A percentile compares a stretch with the other conserved stretches of the same genome.
These are phyloP conservation scores for Podarcis lilfordi DNA, from an alignment of 2,797 vertebrate genomes.

Conservation along the genomic window DNA sequence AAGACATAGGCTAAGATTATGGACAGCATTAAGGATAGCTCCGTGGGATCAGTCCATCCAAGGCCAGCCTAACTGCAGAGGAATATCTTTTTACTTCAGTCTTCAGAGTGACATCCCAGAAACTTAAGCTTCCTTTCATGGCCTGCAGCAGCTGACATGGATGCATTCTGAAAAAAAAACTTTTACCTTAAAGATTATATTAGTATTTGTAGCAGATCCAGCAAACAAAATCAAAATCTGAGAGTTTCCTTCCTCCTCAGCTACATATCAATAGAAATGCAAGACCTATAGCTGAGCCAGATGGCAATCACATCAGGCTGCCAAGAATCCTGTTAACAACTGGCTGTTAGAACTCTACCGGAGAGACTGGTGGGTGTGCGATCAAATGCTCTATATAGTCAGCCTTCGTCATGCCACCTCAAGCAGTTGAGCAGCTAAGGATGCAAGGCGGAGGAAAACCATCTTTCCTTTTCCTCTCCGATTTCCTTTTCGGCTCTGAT, in stretches of 20 bases:
- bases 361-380: not conserved
- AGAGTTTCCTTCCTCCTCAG: not conserved
- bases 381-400: not conserved
- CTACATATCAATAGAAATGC: not conserved
- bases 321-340: not conserved
- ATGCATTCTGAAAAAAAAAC: not conserved
- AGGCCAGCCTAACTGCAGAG: not conserved
- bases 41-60: not conserved
- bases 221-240: not conserved
- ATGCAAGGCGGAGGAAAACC: not conserved
- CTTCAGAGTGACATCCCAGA: not conserved
- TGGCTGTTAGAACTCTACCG: not conserved
- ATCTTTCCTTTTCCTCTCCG: not conserved
- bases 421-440: not conserved
- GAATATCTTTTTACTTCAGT: not conserved
- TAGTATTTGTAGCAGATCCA: slow-evolving; percentile 4
- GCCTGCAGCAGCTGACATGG: not conserved
- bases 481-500: not conserved
- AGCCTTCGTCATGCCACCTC: not conserved
- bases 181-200: not conserved
- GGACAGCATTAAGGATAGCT: not conserved
- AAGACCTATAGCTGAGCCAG: not conserved
- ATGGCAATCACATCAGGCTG: not conserved
- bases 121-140: not conserved
- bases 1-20: not conserved